A percentile compares a stretch with the other conserved stretches of the same genome.
These are phyloP conservation scores for Schlechtendalia chinensis DNA, from an alignment of 1,140 invertebrate genomes.

Conservation along the genomic window DNA sequence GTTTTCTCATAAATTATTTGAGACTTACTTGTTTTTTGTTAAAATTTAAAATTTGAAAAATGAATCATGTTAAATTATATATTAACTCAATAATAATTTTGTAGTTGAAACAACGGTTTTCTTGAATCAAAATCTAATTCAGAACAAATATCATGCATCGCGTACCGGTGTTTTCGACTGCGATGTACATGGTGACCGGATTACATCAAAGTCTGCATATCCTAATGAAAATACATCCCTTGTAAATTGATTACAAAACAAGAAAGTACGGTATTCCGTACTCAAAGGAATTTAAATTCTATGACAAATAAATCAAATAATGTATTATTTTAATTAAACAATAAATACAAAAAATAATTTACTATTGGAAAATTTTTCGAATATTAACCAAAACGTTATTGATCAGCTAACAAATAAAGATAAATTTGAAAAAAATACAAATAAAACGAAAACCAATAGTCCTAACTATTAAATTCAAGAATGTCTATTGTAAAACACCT, in stretches of 20 bases:
- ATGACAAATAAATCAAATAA: conserved; percentile 1
- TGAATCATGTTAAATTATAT: not conserved
- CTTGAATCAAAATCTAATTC: conserved; percentile 33
- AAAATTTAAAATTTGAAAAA: not conserved
- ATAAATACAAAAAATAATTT: not conserved
- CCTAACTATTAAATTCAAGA: too few species aligned
- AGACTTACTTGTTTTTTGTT: not conserved
- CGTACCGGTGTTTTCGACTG: not conserved
- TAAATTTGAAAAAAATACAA: too few species aligned
- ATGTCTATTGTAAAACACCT: too few species aligned
- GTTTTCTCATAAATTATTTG: not conserved
- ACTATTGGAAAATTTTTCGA: too few species aligned
- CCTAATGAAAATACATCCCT: conserved; percentile 32
- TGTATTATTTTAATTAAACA: not conserved
- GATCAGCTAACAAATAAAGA: too few species aligned
- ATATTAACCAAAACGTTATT: too few species aligned
- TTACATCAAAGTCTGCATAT: conserved; percentile 20
- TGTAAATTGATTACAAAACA: conserved; percentile 31
- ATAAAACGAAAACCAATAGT: too few species aligned
- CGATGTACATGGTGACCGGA: conserved; percentile 17
- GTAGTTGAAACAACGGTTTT: conserved; percentile 7
- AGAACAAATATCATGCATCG: conserved; percentile 8
- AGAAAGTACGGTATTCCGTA: conserved; percentile 15
- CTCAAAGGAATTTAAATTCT: conserved; percentile 13
- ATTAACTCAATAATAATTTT: conserved; percentile 17